phyloP scores from a whole-genome alignment of 2,888 invertebrate species.

The Plemyria rubiginata region DNA sequence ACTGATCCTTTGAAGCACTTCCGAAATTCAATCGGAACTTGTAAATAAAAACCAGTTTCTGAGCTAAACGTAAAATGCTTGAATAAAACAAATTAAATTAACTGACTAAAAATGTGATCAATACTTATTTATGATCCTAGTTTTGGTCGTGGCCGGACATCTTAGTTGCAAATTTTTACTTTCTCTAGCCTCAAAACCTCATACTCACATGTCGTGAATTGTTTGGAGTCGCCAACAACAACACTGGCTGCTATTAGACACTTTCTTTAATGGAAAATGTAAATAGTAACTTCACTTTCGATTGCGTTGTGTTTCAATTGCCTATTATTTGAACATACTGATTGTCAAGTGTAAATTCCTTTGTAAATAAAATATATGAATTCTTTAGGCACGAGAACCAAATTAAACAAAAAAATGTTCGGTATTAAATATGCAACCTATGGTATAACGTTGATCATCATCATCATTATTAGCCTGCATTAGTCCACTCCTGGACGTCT shows the following conservation, averaged over 20 bases:
- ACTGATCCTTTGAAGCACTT: slow-evolving; percentile 20
- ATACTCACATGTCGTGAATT: slow-evolving; percentile 70
- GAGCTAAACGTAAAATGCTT: slow-evolving; percentile 21
- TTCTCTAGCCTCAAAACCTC: slow-evolving; percentile 84
- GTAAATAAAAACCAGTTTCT: slow-evolving; percentile 29
- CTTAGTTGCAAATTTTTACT: slow-evolving; percentile 75
- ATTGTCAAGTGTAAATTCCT: background rate
- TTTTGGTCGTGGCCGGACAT: slow-evolving; percentile 62
- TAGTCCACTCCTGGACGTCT: no score
- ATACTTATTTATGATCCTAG: slow-evolving; percentile 49
- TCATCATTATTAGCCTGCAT: no score
- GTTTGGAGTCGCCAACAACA: slow-evolving; percentile 61
- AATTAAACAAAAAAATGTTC: no score
- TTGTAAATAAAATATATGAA: no score
- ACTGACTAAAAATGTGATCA: slow-evolving; percentile 33
- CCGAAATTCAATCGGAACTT: slow-evolving; percentile 23
- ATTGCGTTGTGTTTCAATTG: background rate
- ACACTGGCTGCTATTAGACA: slow-evolving; percentile 39
- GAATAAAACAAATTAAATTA: slow-evolving; percentile 29
- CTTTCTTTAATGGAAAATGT: slow-evolving; percentile 33
- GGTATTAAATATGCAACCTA: no score
- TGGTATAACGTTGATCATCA: no score
- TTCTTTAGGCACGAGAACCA: no score
- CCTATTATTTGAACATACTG: background rate
- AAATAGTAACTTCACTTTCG: slow-evolving; percentile 34